Conservation (phyloP, 1,140 invertebrate species). For the Portunus trituberculatus region DNA sequence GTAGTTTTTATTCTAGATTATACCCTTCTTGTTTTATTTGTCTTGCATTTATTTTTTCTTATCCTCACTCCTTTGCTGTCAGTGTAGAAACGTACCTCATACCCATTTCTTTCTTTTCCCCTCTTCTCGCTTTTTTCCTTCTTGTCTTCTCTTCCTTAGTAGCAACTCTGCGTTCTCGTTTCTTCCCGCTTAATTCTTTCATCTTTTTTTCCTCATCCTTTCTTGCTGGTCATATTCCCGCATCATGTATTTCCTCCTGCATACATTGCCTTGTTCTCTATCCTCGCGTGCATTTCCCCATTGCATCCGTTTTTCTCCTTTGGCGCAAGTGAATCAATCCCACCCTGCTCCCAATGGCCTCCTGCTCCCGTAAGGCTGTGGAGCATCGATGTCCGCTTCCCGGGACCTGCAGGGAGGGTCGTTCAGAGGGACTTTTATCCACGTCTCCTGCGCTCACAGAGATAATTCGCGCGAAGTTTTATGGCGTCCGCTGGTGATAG, state of each 20-base stretch:
- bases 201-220: neutral
- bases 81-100: neutral
- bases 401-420: constrained; percentile 8
- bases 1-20: neutral
- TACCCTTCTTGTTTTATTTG: neutral
- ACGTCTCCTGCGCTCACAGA: neutral
- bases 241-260: neutral
- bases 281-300: neutral
- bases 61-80: constrained; percentile 9
- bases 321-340: neutral
- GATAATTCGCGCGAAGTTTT: constrained; percentile 24
- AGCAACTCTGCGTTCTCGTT: neutral
- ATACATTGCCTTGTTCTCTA: neutral
- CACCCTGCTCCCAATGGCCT: neutral
- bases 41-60: neutral
- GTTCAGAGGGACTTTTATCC: neutral
- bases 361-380: neutral
- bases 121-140: neutral
- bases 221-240: neutral
- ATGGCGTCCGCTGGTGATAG: constrained; percentile 35
- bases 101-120: neutral
- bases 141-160: neutral
- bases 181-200: constrained; percentile 3
- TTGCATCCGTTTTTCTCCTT: neutral
- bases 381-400: too few relatives aligned